phyloP scores from a whole-genome alignment of 2,797 vertebrate species.

The Bradypodion ventrale region DNA sequence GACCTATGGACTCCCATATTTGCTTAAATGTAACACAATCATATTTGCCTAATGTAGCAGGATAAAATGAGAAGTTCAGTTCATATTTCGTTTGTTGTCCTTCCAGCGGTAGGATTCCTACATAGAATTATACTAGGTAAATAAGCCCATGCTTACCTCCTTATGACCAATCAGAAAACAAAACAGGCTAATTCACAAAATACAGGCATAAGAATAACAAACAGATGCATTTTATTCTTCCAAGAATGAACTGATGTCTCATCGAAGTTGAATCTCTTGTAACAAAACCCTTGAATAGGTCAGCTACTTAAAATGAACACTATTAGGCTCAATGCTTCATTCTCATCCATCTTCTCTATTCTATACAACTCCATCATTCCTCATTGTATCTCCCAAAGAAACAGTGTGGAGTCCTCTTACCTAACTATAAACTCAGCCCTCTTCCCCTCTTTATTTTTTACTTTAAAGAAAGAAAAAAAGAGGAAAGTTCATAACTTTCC shows the following conservation, averaged over 20 bases:
- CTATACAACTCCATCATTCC: not conserved
- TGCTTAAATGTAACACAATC: not conserved
- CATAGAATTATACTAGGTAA: too few species aligned
- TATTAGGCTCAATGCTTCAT: not conserved
- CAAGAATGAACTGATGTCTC: not conserved
- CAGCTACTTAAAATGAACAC: not conserved
- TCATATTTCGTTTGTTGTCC: too few species aligned
- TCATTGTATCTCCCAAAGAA: not conserved
- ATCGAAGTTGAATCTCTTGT: not conserved
- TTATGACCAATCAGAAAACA: too few species aligned
- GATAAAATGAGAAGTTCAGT: too few species aligned
- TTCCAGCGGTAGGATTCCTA: too few species aligned
- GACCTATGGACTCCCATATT: constrained; percentile 50
- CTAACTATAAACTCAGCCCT: constrained; percentile 33
- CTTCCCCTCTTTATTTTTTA: constrained; percentile 55
- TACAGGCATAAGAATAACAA: too few species aligned
- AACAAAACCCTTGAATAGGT: not conserved
- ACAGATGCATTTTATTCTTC: too few species aligned
- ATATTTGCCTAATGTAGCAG: not conserved
- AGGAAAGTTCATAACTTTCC: constrained; percentile 71
- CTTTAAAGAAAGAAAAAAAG: constrained; percentile 51
- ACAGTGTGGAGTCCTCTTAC: constrained; percentile 55
- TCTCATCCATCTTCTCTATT: not conserved
- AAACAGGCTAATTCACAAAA: too few species aligned
- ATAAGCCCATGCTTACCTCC: too few species aligned